These are phyloP conservation scores for Dicentrarchus labrax DNA, from an alignment of 2,113 vertebrate species.

Conservation along the genomic window DNA sequence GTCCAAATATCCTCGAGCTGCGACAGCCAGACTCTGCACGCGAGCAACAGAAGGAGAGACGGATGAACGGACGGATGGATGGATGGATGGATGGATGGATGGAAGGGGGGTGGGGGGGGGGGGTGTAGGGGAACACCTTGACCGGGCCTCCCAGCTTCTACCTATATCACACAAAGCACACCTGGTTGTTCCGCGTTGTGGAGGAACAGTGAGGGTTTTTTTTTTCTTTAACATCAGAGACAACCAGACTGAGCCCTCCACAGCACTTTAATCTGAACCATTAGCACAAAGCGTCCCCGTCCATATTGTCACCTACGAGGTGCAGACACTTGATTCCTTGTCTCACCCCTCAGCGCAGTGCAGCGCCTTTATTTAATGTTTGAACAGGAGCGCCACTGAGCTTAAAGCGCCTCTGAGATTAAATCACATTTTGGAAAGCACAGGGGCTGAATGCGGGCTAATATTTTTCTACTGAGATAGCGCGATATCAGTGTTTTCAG, in stretches of 20 bases:
- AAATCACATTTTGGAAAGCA: constrained; percentile 60
- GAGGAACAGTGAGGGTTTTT: not conserved
- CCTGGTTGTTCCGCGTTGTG: constrained; percentile 7
- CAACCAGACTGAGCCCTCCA: not conserved
- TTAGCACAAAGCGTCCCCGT: not conserved
- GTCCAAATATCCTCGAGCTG: constrained; percentile 77
- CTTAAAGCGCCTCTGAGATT: constrained; percentile 51
- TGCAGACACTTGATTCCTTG: constrained; percentile 32
- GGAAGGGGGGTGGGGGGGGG: not conserved
- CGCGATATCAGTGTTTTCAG: constrained; percentile 55
- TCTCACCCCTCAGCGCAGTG: constrained; percentile 4
- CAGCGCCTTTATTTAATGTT: constrained; percentile 60
- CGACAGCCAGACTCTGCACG: constrained; percentile 70
- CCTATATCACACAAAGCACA: constrained; percentile 54
- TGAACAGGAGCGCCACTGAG: constrained; percentile 47
- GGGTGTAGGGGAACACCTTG: constrained; percentile 35
- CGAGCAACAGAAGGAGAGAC: constrained; percentile 61
- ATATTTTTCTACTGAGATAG: constrained; percentile 53
- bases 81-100: constrained; percentile 7
- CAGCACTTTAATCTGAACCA: not conserved
- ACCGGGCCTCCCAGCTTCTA: constrained; percentile 19
- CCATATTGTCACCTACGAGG: not conserved
- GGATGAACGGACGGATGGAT: constrained; percentile 41
- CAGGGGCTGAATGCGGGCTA: constrained; percentile 50
- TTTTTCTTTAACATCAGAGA: not conserved